phyloP scores from a whole-genome alignment of 2,888 invertebrate species.

The Muschampia plurimacula region DNA sequence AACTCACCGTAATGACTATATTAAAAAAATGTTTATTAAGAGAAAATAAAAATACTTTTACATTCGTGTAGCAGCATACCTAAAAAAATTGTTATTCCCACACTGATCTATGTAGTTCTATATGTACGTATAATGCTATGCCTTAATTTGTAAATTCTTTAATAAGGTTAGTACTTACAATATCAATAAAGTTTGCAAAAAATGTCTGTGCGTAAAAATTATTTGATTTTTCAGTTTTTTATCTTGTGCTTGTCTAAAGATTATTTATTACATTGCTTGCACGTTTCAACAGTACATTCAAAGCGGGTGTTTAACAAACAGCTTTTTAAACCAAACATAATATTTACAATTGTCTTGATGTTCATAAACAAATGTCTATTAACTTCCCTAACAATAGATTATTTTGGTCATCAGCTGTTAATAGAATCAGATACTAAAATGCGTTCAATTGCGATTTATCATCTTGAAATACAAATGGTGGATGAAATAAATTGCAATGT shows the following conservation, averaged over 20 bases:
- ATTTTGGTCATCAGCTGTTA: background rate
- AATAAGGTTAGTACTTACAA: too few species aligned
- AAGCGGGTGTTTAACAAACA: background rate
- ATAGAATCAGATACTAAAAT: background rate
- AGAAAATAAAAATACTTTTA: background rate
- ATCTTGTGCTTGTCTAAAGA: too few species aligned
- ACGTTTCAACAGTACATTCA: background rate
- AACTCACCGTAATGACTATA: background rate
- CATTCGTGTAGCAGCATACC: slow-evolving; percentile 8
- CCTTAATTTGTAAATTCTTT: too few species aligned
- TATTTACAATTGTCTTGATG: background rate
- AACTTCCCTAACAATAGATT: background rate
- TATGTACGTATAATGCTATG: too few species aligned
- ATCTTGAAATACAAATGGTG: background rate
- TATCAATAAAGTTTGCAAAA: too few species aligned
- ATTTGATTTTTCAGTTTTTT: too few species aligned
- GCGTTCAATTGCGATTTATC: background rate
- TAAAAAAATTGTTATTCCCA: too few species aligned
- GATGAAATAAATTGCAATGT: background rate
- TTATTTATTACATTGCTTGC: too few species aligned
- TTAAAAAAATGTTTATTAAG: background rate
- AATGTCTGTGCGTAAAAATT: too few species aligned
- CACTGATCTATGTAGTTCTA: too few species aligned
- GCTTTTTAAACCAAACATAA: background rate
- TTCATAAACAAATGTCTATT: slow-evolving; percentile 1